Evolutionary conservation across 2,888 invertebrate species (phyloP).

Genomic region (Torymus aiolomorphi): DNA sequence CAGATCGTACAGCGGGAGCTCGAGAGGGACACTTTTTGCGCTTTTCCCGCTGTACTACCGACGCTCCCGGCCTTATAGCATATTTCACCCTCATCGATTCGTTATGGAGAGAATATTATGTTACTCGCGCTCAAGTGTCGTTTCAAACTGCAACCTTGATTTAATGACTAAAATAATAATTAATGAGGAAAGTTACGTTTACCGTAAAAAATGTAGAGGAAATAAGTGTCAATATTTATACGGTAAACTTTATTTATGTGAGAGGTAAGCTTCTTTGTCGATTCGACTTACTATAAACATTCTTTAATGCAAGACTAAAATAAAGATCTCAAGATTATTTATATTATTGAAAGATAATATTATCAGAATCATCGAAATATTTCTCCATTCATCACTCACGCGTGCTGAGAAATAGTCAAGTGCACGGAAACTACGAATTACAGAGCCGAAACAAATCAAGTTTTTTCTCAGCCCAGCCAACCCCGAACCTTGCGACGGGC

Average conservation of each 20-base stretch:
- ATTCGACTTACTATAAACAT: too few species aligned
- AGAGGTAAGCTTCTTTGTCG: too few species aligned
- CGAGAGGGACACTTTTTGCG: constrained; percentile 28
- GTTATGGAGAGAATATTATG: neutral
- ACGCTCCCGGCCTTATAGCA: neutral
- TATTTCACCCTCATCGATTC: constrained; percentile 6
- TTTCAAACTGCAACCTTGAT: too few species aligned
- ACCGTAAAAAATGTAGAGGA: too few species aligned
- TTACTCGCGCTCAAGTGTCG: too few species aligned
- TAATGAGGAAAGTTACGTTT: too few species aligned
- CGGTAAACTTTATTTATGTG: too few species aligned
- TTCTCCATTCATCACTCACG: neutral
- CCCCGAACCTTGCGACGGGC: neutral
- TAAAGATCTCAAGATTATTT: too few species aligned
- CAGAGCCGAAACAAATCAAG: constrained; percentile 25
- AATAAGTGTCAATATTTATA: too few species aligned
- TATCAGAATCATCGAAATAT: neutral
- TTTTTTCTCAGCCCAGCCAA: neutral
- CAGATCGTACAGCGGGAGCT: neutral
- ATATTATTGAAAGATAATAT: too few species aligned
- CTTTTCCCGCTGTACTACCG: neutral
- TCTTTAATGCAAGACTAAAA: too few species aligned
- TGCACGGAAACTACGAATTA: constrained; percentile 19
- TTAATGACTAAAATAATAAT: too few species aligned
- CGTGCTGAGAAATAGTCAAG: neutral